Evolutionary conservation across 2,113 vertebrate species (phyloP).

Genomic region (Dipodomys ordii): DNA sequence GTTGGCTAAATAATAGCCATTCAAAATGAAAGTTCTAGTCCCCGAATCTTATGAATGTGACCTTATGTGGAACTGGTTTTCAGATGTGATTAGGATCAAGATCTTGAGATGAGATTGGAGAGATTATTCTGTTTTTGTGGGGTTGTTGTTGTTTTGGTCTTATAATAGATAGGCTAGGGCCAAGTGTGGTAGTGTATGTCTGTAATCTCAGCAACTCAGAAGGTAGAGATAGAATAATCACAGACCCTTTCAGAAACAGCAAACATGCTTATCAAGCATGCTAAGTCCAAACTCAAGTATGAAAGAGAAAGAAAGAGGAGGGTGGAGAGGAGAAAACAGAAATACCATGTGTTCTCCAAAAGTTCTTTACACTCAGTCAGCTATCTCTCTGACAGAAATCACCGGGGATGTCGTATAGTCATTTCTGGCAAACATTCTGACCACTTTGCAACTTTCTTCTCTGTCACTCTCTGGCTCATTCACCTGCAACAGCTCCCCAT

Average conservation of each 20-base stretch:
- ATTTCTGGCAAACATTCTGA: background rate
- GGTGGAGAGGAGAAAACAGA: background rate
- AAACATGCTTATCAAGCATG: no score
- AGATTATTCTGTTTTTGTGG: background rate
- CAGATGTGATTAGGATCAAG: background rate
- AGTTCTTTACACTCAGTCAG: no score
- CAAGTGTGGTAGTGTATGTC: no score
- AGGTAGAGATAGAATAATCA: no score
- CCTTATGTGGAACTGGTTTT: background rate
- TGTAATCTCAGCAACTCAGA: no score
- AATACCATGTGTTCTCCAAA: no score
- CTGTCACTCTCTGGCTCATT: background rate
- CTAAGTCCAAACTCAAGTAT: no score
- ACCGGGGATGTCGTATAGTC: background rate
- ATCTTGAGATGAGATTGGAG: background rate
- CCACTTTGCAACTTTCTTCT: background rate
- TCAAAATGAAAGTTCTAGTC: background rate
- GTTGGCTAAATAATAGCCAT: background rate
- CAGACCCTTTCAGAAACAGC: no score
- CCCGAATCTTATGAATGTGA: background rate
- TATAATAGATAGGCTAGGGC: no score
- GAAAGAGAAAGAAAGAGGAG: no score
- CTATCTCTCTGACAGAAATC: background rate
- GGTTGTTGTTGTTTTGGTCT: background rate
- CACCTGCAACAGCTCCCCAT: no score